A percentile compares a stretch with the other conserved stretches of the same genome.
phyloP scores from a whole-genome alignment of 2,888 invertebrate species.

The Andrena marginata region DNA sequence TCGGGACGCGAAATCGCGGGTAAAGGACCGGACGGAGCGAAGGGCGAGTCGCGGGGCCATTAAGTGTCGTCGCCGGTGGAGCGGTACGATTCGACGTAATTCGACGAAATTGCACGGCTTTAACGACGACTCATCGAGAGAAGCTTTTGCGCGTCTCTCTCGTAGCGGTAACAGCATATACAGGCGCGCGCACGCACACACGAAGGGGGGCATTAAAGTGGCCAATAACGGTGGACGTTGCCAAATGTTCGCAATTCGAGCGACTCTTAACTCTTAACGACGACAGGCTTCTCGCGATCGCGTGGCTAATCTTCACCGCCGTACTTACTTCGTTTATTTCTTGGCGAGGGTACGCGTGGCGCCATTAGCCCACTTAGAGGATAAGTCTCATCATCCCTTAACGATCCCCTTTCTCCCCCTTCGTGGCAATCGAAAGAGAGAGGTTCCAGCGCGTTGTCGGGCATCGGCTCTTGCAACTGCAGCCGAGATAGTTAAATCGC shows the following conservation, averaged over 20 bases:
- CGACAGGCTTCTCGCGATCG: slow-evolving; percentile 36
- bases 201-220: slow-evolving; percentile 48
- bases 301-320: slow-evolving; percentile 43
- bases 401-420: slow-evolving; percentile 13
- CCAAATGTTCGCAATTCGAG: slow-evolving; percentile 70
- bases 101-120: slow-evolving; percentile 69
- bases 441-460: slow-evolving; percentile 42
- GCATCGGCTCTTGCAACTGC: slow-evolving; percentile 46
- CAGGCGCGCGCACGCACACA: slow-evolving; percentile 10
- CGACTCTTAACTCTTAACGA: slow-evolving; percentile 71
- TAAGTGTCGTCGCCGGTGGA: slow-evolving; percentile 56
- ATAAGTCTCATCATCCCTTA: slow-evolving; percentile 5
- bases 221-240: slow-evolving; percentile 56
- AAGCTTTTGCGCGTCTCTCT: slow-evolving; percentile 44
- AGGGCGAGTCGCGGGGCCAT: slow-evolving; percentile 30
- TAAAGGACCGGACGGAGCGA: not conserved
- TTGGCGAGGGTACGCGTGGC: not conserved
- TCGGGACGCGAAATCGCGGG: slow-evolving; percentile 40
- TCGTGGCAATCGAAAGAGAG: slow-evolving; percentile 10
- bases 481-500: slow-evolving; percentile 70
- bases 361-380: not conserved
- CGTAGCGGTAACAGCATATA: not conserved
- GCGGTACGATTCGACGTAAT: slow-evolving; percentile 63
- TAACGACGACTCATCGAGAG: slow-evolving; percentile 61
- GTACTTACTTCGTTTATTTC: not conserved